phyloP scores from a whole-genome alignment of 2,888 invertebrate genomes.

The Synergus gifuensis region DNA sequence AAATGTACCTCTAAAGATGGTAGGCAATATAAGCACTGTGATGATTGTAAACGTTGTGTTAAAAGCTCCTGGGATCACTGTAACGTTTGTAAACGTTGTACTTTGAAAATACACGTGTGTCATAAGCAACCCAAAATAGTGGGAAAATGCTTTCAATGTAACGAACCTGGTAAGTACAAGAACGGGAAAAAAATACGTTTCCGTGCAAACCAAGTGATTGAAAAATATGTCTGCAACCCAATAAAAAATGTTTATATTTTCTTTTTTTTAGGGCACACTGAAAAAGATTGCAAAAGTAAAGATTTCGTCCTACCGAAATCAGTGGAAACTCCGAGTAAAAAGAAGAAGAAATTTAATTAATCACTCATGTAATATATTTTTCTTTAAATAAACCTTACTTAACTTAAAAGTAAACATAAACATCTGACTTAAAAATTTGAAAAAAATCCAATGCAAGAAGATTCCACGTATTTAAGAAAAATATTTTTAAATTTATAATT shows the following conservation, averaged over 20 bases:
- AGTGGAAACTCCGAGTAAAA: not conserved
- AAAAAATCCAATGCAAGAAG: no score
- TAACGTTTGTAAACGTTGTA: slow-evolving; percentile 84
- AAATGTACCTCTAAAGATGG: slow-evolving; percentile 88
- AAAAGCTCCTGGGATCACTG: slow-evolving; percentile 93
- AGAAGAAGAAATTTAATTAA: not conserved
- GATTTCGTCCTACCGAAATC: not conserved
- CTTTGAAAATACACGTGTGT: slow-evolving; percentile 80
- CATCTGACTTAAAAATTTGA: no score
- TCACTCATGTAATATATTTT: not conserved
- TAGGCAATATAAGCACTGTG: slow-evolving; percentile 84
- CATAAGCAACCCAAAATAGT: slow-evolving; percentile 66
- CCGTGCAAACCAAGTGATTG: no score
- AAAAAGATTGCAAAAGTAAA: not conserved
- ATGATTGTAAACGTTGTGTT: slow-evolving; percentile 85
- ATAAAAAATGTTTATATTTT: not conserved
- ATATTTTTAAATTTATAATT: no score
- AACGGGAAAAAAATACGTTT: no score
- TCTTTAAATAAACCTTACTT: no score
- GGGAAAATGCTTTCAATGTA: slow-evolving; percentile 69
- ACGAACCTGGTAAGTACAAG: slow-evolving; percentile 59
- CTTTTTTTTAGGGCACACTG: not conserved
- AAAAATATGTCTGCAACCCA: not conserved
- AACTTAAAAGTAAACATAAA: no score
- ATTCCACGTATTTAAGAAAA: no score